Percentiles rank a stretch among this genome's conserved stretches.
Evolutionary conservation across 2,888 invertebrate genomes (phyloP).

Genomic region (Auanema freiburgensis): DNA sequence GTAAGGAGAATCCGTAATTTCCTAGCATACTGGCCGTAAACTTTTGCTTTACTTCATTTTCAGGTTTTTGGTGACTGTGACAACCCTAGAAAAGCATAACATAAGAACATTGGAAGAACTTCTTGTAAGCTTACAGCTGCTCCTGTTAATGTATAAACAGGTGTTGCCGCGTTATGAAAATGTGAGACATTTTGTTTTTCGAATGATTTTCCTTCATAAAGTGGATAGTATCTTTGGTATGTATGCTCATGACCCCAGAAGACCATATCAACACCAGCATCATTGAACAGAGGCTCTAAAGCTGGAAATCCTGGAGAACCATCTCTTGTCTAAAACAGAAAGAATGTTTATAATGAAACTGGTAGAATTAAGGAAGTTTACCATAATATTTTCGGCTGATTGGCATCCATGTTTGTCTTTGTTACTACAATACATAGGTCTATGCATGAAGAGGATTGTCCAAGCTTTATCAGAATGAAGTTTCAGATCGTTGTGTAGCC

Average conservation of each 20-base stretch:
- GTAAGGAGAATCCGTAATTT: constrained; percentile 31
- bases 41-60: constrained; percentile 21
- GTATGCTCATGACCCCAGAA: constrained; percentile 97
- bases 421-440: constrained; percentile 85
- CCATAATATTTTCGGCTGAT: constrained; percentile 20
- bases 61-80: constrained; percentile 17
- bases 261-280: constrained; percentile 85
- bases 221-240: constrained; percentile 90
- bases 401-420: constrained; percentile 66
- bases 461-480: constrained; percentile 67
- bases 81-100: constrained; percentile 12
- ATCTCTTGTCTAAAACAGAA: constrained; percentile 26
- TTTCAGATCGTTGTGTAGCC: constrained; percentile 54
- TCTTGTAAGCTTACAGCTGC: constrained; percentile 24
- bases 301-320: constrained; percentile 61
- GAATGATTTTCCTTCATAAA: constrained; percentile 75
- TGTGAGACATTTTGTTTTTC: constrained; percentile 14
- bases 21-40: constrained; percentile 29
- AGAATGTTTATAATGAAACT: not conserved
- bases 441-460: constrained; percentile 83
- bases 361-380: not conserved
- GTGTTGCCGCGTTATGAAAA: constrained; percentile 36
- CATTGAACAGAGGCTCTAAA: constrained; percentile 81
- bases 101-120: constrained; percentile 1
- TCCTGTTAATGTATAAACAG: constrained; percentile 37